Percentiles rank a stretch among this genome's conserved stretches.
Evolutionary conservation across 2,113 vertebrate species (phyloP).

Genomic region (Todiramphus saurophagus): DNA sequence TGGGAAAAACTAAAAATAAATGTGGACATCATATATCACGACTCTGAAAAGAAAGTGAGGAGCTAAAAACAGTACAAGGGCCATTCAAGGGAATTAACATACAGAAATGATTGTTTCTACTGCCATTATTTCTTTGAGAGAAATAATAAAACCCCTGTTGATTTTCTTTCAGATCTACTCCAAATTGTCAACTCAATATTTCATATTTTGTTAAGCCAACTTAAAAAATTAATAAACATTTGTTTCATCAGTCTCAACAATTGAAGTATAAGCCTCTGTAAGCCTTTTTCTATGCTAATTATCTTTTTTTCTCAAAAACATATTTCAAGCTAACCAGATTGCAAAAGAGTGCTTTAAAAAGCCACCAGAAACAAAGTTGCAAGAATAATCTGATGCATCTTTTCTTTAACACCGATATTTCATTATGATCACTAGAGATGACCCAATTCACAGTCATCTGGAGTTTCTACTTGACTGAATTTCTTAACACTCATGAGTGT

Average conservation of each 20-base stretch:
- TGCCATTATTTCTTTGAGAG: not conserved
- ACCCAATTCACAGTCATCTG: not conserved
- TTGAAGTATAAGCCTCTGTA: not conserved
- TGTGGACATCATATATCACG: not conserved
- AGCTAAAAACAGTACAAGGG: not conserved
- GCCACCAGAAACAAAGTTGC: not conserved
- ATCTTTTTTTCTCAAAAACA: not conserved
- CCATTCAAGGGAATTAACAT: not conserved
- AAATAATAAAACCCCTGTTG: not conserved
- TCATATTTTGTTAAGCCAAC: not conserved
- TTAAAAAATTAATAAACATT: not conserved
- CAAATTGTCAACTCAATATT: not conserved
- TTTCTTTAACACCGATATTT: not conserved
- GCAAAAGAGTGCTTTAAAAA: not conserved
- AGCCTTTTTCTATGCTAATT: not conserved
- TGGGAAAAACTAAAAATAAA: conserved; percentile 42
- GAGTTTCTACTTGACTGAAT: not conserved
- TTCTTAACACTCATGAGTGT: not conserved
- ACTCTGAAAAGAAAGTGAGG: not conserved
- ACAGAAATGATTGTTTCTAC: not conserved
- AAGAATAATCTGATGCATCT: not conserved
- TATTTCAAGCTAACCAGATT: not conserved
- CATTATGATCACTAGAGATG: not conserved
- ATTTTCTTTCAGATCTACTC: not conserved
- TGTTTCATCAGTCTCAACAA: not conserved